A percentile compares a stretch with the other conserved stretches of the same genome.
phyloP scores from a whole-genome alignment of 2,888 invertebrate species.

The Heteromurus nitidus region DNA sequence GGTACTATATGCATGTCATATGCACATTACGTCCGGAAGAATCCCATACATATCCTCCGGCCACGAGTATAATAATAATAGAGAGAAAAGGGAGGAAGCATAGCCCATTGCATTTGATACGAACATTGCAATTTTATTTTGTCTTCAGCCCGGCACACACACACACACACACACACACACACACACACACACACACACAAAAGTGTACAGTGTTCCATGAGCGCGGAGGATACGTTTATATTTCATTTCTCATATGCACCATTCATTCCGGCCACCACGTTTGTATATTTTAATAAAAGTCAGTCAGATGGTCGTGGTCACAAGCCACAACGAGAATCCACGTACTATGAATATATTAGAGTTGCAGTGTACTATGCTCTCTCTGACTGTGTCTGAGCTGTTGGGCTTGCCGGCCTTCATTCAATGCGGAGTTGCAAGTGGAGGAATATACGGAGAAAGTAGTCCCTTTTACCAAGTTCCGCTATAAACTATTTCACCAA shows the following conservation, averaged over 20 bases:
- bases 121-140: neutral
- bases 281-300: conserved; percentile 39
- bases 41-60: no score
- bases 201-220: neutral
- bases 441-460: neutral
- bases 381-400: no score
- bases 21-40: neutral
- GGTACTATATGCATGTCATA: conserved; percentile 1
- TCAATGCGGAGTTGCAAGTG: no score
- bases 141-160: neutral
- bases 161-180: neutral
- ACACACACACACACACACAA: no score
- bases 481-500: neutral
- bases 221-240: neutral
- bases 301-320: conserved; percentile 32
- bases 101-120: no score
- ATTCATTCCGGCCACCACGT: neutral
- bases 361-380: no score
- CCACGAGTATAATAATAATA: no score
- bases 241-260: neutral
- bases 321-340: conserved; percentile 14
- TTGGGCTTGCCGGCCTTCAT: no score
- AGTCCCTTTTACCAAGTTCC: neutral
- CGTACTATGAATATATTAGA: conserved; percentile 22
- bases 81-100: no score